These are phyloP conservation scores for Nibea albiflora DNA, from an alignment of 2,113 vertebrate genomes.

Conservation along the genomic window DNA sequence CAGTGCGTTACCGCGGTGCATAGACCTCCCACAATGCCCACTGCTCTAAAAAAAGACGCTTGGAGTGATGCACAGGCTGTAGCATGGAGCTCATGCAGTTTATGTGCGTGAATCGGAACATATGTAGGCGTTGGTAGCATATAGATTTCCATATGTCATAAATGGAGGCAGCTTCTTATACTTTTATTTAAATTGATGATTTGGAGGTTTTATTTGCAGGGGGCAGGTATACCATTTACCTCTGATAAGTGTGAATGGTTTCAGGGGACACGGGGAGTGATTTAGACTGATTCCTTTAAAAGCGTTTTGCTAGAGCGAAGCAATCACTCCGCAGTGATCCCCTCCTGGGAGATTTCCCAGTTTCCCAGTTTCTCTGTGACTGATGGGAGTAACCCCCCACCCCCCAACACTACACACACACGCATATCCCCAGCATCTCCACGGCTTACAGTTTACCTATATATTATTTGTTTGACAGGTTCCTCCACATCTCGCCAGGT, in stretches of 20 bases:
- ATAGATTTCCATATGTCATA: slow-evolving; percentile 11
- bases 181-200: neutral
- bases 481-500: slow-evolving; percentile 12
- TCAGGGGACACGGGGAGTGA: neutral
- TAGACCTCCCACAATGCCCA: slow-evolving; percentile 33
- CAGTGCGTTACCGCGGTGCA: neutral
- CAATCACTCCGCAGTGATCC: slow-evolving; percentile 35
- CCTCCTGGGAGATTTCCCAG: slow-evolving; percentile 14
- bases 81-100: neutral
- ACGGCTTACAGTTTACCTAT: slow-evolving; percentile 17
- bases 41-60: slow-evolving; percentile 7
- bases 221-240: neutral
- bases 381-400: slow-evolving; percentile 9
- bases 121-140: neutral
- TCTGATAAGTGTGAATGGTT: slow-evolving; percentile 4
- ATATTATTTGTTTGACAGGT: slow-evolving; percentile 27
- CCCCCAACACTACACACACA: neutral
- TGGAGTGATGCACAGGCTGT: slow-evolving; percentile 23
- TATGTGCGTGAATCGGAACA: neutral
- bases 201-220: slow-evolving; percentile 4
- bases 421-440: neutral
- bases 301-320: slow-evolving; percentile 15
- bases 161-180: neutral
- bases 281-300: slow-evolving; percentile 29
- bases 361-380: slow-evolving; percentile 12